Base-by-base conservation (phyloP, 2,113 vertebrate genomes). In the Oostethus manadensis region DNA sequence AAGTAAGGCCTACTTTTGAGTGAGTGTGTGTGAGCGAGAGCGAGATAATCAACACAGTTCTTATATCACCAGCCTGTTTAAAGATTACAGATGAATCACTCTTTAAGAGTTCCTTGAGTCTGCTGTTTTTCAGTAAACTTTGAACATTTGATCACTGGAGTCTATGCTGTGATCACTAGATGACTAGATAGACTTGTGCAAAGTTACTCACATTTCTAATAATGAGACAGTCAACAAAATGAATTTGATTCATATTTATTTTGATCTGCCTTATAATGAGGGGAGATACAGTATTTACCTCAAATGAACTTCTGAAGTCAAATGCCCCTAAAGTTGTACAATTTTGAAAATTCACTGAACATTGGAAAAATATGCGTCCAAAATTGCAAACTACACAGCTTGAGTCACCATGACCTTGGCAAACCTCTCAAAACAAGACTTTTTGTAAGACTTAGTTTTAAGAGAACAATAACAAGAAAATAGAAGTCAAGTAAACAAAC, bases 1-100 rank as follows among this genome's bases (percentile, higher is more conserved):
- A 91, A 88, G 96, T 98, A 89, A 63, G 89, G n/a, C 38, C 35
- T 14, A 7, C 54, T 33, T 70, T 21, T 23, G 50, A 29, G 15
- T 51, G 50, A 9, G 23, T 14, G 16, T 58, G 51, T 55, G 26
- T 57, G 44, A 15, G 3, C 3, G 20, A 22, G 68, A n/a, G n/a
- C n/a, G n/a, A 77, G 75, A 74, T 74, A 43, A 79, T 80, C 71
- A 58, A 65, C 66, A 6, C 42, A 15, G 10, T 47, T 73, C 9
- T 13, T 50, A 33, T 9, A 33, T 54, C 33, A 22, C n/a, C 17
- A 4, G 8, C 7, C 51, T 66, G 79, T 77, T 65, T 65, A 83
- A 86, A 82, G 76, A 80, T 82, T 71, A 70, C 66, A 40, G 74
- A 81, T 84, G 71, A 84, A 64, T 76, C 45, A n/a, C 43, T 49